Percentiles rank a stretch among this genome's conserved stretches.
Evolutionary conservation across 2,113 vertebrate genomes (phyloP).

Genomic region (Microtus oregoni): DNA sequence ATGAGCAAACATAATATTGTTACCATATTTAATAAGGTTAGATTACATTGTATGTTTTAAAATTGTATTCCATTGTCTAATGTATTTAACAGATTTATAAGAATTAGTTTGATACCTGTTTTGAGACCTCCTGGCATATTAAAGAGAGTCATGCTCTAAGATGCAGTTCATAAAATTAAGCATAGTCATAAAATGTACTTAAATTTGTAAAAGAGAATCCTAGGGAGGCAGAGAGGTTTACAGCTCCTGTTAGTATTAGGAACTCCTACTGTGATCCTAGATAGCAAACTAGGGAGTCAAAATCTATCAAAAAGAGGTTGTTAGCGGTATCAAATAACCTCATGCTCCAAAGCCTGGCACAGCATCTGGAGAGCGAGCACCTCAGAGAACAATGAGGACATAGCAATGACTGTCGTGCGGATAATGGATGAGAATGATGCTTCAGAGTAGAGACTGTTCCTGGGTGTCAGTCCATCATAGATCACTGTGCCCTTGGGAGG

Average conservation of each 20-base stretch:
- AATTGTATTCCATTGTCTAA: neutral
- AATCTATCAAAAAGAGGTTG: neutral
- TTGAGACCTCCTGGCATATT: neutral
- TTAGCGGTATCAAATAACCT: neutral
- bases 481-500: neutral
- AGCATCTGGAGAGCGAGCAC: neutral
- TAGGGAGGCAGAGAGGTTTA: neutral
- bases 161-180: neutral
- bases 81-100: neutral
- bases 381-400: neutral
- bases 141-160: neutral
- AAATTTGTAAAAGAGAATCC: neutral
- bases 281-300: neutral
- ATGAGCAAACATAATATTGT: neutral
- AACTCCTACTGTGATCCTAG: neutral
- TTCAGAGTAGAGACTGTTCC: neutral
- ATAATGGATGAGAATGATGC: neutral
- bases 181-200: neutral
- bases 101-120: neutral
- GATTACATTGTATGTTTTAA: neutral
- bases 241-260: neutral
- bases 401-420: neutral
- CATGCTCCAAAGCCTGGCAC: neutral
- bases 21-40: neutral
- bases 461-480: neutral